Conservation (phyloP, 2,888 invertebrate genomes). For the Temnothorax rugatulus region DNA sequence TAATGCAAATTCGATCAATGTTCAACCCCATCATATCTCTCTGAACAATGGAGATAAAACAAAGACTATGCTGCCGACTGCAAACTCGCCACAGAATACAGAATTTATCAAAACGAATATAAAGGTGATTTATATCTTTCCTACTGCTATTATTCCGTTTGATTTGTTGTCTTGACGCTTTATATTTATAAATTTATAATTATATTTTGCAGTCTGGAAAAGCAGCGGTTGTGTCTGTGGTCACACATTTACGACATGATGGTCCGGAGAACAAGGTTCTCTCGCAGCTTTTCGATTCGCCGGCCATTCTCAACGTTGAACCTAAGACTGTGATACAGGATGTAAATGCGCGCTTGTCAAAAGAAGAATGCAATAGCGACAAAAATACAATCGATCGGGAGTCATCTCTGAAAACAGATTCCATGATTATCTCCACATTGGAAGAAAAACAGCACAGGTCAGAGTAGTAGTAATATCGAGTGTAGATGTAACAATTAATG, state of each 20-base stretch:
- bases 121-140: conserved; percentile 70
- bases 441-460: conserved; percentile 67
- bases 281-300: conserved; percentile 81
- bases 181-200: conserved; percentile 4
- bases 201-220: conserved; percentile 77
- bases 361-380: conserved; percentile 65
- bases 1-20: conserved; percentile 73
- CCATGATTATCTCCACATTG: conserved; percentile 55
- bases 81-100: conserved; percentile 68
- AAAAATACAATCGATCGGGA: conserved; percentile 61
- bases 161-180: background rate
- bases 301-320: conserved; percentile 79
- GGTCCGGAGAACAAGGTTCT: conserved; percentile 80
- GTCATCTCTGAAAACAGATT: conserved; percentile 64
- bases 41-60: conserved; percentile 80
- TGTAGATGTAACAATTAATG: background rate
- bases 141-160: background rate
- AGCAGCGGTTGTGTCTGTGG: conserved; percentile 79
- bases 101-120: conserved; percentile 73
- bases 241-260: conserved; percentile 80
- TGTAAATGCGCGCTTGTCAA: conserved; percentile 58
- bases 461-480: conserved; percentile 33
- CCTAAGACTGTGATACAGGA: conserved; percentile 75
- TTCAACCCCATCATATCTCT: conserved; percentile 77
- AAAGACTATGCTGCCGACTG: conserved; percentile 69